Conservation (phyloP, 2,797 vertebrate genomes). For the Oceanodroma leucorhoa region DNA sequence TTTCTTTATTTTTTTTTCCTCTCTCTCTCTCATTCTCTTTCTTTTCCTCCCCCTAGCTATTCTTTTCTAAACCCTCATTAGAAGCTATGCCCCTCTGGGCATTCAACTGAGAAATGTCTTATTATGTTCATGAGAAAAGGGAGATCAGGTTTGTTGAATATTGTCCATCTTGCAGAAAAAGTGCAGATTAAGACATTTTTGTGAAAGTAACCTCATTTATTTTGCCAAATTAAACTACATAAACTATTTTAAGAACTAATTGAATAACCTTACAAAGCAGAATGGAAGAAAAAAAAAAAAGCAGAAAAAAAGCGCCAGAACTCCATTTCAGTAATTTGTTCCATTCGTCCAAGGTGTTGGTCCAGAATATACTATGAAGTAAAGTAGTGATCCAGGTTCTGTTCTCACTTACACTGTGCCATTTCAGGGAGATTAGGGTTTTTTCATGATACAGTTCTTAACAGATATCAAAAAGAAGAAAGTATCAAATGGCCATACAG, state of each 20-base stretch:
- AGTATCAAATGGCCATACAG: background rate
- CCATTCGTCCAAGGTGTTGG: background rate
- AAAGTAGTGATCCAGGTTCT: background rate
- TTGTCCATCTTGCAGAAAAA: conserved; percentile 43
- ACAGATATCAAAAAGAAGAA: background rate
- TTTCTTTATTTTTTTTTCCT: background rate
- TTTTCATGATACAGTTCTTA: background rate
- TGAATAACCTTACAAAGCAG: conserved; percentile 2
- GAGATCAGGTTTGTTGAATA: conserved; percentile 30
- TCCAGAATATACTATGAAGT: background rate
- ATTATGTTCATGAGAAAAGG: conserved; percentile 32
- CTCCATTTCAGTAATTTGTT: background rate
- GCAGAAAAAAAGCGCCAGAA: background rate
- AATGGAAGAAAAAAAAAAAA: background rate
- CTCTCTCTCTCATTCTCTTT: background rate
- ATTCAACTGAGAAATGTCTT: conserved; percentile 31
- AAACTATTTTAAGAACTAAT: conserved; percentile 50
- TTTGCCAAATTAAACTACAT: conserved; percentile 33
- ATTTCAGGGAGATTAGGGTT: background rate
- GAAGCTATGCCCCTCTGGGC: background rate
- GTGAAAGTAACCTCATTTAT: conserved; percentile 49
- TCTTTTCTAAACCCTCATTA: conserved; percentile 22
- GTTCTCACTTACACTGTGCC: background rate
- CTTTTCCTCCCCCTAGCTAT: background rate
- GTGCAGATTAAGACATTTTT: conserved; percentile 31